Percentiles rank a stretch among this genome's conserved stretches.
phyloP scores from a whole-genome alignment of 2,888 invertebrate species.

The Anodontia alba region DNA sequence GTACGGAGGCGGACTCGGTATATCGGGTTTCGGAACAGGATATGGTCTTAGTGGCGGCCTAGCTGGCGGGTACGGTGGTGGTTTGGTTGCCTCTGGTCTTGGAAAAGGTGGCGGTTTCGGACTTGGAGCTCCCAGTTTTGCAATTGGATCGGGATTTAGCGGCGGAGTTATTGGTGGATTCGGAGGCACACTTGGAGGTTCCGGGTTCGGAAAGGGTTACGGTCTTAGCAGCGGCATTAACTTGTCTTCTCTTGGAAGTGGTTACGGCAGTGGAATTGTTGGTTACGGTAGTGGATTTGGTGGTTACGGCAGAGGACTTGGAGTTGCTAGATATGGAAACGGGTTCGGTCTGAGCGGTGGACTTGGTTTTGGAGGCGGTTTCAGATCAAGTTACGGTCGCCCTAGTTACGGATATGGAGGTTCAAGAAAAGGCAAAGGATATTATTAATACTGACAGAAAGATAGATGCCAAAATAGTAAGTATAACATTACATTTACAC shows the following conservation, averaged over 20 bases:
- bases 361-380: not conserved
- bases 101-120: not conserved
- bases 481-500: too few relatives aligned
- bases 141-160: not conserved
- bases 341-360: too few relatives aligned
- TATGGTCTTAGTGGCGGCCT: not conserved
- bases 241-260: not conserved
- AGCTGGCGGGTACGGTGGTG: not conserved
- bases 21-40: too few relatives aligned
- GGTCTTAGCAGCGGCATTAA: not conserved
- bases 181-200: not conserved
- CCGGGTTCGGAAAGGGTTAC: not conserved
- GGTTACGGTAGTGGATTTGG: not conserved
- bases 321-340: not conserved
- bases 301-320: not conserved
- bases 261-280: not conserved
- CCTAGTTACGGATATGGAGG: not conserved
- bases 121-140: not conserved
- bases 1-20: not conserved
- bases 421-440: too few relatives aligned
- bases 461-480: too few relatives aligned
- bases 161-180: not conserved
- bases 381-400: not conserved
- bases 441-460: too few relatives aligned
- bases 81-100: not conserved